phyloP scores from a whole-genome alignment of 2,797 vertebrate species.

The Mastacembelus armatus region DNA sequence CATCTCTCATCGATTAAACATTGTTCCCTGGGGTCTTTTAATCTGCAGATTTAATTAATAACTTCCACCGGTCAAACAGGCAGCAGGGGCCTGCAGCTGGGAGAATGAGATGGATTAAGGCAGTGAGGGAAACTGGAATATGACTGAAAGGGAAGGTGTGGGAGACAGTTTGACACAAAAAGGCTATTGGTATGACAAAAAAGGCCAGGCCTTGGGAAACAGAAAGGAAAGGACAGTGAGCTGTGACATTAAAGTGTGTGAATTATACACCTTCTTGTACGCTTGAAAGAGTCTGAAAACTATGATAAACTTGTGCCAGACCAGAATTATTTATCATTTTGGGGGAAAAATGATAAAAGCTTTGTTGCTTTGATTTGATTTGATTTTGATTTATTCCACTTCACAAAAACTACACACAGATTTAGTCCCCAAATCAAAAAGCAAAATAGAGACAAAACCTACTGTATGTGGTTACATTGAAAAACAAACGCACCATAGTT shows the following conservation, averaged over 20 bases:
- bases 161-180: conserved; percentile 41
- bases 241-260: neutral
- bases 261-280: too few relatives aligned
- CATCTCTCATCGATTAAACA: conserved; percentile 76
- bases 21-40: conserved; percentile 65
- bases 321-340: too few relatives aligned
- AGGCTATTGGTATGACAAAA: conserved; percentile 21
- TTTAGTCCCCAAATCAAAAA: too few relatives aligned
- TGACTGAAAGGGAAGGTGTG: conserved; percentile 37
- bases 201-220: conserved; percentile 1
- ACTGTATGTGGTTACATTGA: too few relatives aligned
- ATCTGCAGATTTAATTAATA: conserved; percentile 77
- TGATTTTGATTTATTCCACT: too few relatives aligned
- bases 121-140: conserved; percentile 12
- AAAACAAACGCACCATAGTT: too few relatives aligned
- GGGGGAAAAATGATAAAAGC: too few relatives aligned
- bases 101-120: conserved; percentile 16
- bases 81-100: conserved; percentile 59
- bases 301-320: too few relatives aligned
- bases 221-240: conserved; percentile 3
- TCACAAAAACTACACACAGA: too few relatives aligned
- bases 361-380: too few relatives aligned
- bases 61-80: conserved; percentile 65
- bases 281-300: too few relatives aligned
- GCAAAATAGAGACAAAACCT: too few relatives aligned